These are phyloP conservation scores for Cacatua alba DNA, from an alignment of 2,113 vertebrate species.

Conservation along the genomic window DNA sequence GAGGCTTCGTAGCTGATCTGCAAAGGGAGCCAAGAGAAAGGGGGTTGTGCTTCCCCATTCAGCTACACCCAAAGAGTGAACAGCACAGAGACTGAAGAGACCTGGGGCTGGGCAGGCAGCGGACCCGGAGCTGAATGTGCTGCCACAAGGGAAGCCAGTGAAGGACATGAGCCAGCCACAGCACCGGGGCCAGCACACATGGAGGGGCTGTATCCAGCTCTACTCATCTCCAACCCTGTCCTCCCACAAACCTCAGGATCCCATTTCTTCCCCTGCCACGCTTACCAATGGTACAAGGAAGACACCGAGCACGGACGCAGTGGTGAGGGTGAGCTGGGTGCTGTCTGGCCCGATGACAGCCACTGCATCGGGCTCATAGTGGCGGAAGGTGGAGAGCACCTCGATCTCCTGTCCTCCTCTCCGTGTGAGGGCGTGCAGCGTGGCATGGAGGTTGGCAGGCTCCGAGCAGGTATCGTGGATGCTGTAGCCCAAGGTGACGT, in stretches of 20 bases:
- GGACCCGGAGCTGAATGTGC: rapidly evolving
- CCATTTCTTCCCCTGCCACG: rapidly evolving
- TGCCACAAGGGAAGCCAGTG: neutral
- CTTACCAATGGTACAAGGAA: slow-evolving; percentile 82
- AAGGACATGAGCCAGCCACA: neutral
- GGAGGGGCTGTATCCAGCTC: neutral
- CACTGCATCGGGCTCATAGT: slow-evolving; percentile 50
- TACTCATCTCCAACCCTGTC: neutral
- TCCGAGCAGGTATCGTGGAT: slow-evolving; percentile 82
- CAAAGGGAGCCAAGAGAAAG: neutral
- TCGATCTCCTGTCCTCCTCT: neutral
- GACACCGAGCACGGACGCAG: slow-evolving; percentile 74
- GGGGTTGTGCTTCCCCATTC: rapidly evolving
- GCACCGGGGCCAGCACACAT: rapidly evolving
- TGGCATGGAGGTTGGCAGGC: slow-evolving; percentile 59
- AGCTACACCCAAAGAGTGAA: neutral
- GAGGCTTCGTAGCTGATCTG: slow-evolving; percentile 85
- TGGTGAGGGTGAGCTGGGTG: slow-evolving; percentile 48
- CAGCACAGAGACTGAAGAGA: rapidly evolving
- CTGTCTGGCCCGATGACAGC: slow-evolving; percentile 75
- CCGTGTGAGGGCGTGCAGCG: slow-evolving; percentile 56
- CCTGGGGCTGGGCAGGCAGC: too few relatives aligned
- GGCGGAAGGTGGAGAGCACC: neutral
- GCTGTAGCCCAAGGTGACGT: slow-evolving; percentile 83
- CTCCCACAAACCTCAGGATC: neutral